Evolutionary conservation across 2,888 invertebrate genomes (phyloP).

Genomic region (Drosophila eohydei): DNA sequence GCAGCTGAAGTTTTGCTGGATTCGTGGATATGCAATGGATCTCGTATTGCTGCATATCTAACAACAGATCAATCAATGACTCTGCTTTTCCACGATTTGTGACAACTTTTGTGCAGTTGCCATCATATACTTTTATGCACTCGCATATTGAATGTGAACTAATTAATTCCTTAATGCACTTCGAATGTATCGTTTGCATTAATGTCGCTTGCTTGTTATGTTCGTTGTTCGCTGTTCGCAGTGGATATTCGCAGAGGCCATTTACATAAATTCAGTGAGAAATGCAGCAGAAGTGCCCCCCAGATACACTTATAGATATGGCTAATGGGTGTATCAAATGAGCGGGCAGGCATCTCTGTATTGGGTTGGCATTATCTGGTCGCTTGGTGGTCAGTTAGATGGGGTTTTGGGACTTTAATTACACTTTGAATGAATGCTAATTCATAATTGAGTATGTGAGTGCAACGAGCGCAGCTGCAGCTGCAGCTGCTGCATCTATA

Average conservation of each 20-base stretch:
- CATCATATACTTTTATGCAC: constrained; percentile 13
- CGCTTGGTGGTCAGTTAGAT: constrained; percentile 37
- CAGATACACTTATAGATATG: constrained; percentile 54
- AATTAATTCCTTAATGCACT: constrained; percentile 79
- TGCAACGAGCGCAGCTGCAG: constrained; percentile 28
- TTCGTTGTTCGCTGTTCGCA: constrained; percentile 6
- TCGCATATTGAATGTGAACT: constrained; percentile 44
- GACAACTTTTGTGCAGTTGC: background rate
- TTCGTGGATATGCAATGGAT: background rate
- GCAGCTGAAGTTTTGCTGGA: too few relatives aligned
- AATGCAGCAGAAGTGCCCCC: constrained; percentile 25
- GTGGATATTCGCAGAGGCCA: constrained; percentile 47
- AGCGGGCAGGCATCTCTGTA: background rate
- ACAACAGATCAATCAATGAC: background rate
- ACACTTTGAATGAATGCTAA: constrained; percentile 81
- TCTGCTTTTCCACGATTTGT: background rate
- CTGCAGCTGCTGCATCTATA: constrained; percentile 17
- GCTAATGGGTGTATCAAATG: constrained; percentile 60
- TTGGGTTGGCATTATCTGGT: constrained; percentile 25
- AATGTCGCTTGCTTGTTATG: constrained; percentile 24
- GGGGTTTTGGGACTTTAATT: constrained; percentile 70
- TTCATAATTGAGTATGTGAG: constrained; percentile 79
- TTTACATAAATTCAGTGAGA: constrained; percentile 59
- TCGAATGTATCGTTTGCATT: constrained; percentile 53
- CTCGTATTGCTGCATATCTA: background rate